A percentile compares a stretch with the other conserved stretches of the same genome.
Evolutionary conservation across 2,113 vertebrate genomes (phyloP).

Genomic region (Pelmatolapia mariae): DNA sequence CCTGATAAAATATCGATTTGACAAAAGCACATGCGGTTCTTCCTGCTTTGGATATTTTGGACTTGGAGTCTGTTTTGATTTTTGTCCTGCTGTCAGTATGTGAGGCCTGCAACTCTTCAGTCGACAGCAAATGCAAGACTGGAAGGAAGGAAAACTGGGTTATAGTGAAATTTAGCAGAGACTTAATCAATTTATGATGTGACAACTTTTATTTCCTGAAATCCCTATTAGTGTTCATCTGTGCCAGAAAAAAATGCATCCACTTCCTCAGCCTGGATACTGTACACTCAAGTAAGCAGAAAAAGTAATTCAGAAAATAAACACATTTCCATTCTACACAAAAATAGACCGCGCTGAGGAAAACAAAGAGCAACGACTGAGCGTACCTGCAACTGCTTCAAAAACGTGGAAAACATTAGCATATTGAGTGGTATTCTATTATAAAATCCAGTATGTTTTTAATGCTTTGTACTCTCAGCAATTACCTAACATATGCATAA

Average conservation of each 20-base stretch:
- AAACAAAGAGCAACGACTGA: neutral
- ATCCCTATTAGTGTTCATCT: neutral
- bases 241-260: neutral
- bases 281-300: neutral
- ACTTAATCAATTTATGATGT: conserved; percentile 11
- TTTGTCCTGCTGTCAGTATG: neutral
- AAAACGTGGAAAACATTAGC: conserved; percentile 31
- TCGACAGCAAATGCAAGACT: neutral
- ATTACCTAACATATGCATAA: conserved; percentile 14
- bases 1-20: neutral
- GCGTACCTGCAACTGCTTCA: conserved; percentile 2
- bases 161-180: neutral
- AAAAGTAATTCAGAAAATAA: neutral
- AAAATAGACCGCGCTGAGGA: neutral
- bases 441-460: conserved; percentile 10
- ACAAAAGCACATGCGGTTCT: neutral
- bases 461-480: conserved; percentile 16
- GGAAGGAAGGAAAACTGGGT: neutral
- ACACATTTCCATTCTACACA: conserved; percentile 18
- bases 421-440: conserved; percentile 54
- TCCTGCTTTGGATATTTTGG: neutral
- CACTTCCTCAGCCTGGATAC: neutral
- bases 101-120: neutral
- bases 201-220: conserved; percentile 12
- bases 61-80: neutral